A percentile compares a stretch with the other conserved stretches of the same genome.
phyloP scores from a whole-genome alignment of 2,888 invertebrate genomes.

The Drosophila parthenogenetica region DNA sequence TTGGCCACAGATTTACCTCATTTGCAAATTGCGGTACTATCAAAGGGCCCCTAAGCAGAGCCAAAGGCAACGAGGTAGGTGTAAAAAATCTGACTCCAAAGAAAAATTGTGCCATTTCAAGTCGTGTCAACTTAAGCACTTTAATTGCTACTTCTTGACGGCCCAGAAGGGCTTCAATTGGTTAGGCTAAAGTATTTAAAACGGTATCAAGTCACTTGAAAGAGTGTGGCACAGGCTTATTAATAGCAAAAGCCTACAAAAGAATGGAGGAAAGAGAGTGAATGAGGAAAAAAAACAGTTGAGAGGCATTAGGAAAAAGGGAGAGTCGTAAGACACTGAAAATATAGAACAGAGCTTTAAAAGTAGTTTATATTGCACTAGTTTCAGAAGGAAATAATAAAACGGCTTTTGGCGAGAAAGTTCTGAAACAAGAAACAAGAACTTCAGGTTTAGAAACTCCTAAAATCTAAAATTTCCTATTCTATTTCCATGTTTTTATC shows the following conservation, averaged over 20 bases:
- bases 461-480: no score
- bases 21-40: slow-evolving; percentile 76
- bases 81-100: background rate
- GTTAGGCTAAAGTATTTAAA: slow-evolving; percentile 22
- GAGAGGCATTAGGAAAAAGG: background rate
- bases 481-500: no score
- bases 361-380: background rate
- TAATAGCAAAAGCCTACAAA: slow-evolving; percentile 1
- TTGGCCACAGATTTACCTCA: slow-evolving; percentile 61
- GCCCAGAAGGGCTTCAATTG: slow-evolving; percentile 26
- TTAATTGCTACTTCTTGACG: slow-evolving; percentile 59
- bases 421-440: background rate
- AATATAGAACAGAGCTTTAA: background rate
- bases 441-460: no score
- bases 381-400: background rate
- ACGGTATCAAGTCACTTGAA: slow-evolving; percentile 28
- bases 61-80: background rate
- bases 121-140: slow-evolving; percentile 54
- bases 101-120: slow-evolving; percentile 66
- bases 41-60: slow-evolving; percentile 46
- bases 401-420: no score
- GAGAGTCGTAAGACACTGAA: background rate
- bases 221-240: slow-evolving; percentile 17
- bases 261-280: background rate
- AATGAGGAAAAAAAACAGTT: background rate